Percentiles rank a stretch among this genome's conserved stretches.
phyloP scores from a whole-genome alignment of 2,797 vertebrate genomes.

The Hemibagrus guttatus region DNA sequence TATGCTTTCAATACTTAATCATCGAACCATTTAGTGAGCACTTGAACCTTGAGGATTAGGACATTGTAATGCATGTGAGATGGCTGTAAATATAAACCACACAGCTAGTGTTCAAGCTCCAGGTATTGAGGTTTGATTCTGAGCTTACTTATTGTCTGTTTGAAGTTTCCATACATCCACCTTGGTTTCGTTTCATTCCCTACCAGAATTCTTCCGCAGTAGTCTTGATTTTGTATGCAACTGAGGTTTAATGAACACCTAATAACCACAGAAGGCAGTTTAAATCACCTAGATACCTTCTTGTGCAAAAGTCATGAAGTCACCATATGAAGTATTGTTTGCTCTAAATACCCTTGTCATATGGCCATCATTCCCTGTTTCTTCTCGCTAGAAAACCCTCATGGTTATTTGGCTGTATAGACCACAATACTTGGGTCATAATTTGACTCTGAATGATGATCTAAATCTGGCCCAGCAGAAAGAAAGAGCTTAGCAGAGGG shows the following conservation, averaged over 20 bases:
- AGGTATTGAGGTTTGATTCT: background rate
- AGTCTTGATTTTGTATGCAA: background rate
- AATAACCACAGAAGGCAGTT: background rate
- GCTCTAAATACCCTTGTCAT: no score
- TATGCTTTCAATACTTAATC: background rate
- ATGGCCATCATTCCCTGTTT: no score
- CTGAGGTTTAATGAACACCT: background rate
- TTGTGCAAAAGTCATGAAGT: background rate
- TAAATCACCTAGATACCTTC: background rate
- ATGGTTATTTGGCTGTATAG: no score
- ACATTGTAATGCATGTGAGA: background rate
- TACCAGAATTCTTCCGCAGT: background rate
- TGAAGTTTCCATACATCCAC: background rate
- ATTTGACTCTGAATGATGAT: no score
- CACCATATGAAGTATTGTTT: no score
- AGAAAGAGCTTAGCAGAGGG: no score
- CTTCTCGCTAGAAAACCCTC: no score
- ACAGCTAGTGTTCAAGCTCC: background rate
- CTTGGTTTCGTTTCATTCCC: background rate
- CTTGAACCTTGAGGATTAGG: background rate
- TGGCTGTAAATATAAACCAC: slow-evolving; percentile 3
- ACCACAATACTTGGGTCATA: no score
- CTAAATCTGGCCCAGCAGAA: no score
- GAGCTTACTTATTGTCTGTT: background rate
- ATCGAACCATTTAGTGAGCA: background rate